Evolutionary conservation across 2,797 vertebrate genomes (phyloP).

Genomic region (Pangasius djambal): DNA sequence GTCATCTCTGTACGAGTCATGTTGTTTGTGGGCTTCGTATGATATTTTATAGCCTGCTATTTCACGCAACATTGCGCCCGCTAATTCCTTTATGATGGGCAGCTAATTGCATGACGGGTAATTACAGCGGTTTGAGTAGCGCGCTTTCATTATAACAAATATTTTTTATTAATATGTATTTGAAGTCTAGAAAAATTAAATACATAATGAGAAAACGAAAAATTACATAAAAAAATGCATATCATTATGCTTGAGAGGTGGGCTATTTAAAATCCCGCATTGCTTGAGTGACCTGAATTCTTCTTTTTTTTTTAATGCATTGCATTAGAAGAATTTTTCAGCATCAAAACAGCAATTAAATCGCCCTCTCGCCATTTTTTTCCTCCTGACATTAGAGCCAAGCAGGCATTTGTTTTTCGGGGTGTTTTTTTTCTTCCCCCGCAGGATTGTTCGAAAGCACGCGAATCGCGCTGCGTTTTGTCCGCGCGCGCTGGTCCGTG

Average conservation of each 20-base stretch:
- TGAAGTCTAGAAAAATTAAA: conserved; percentile 56
- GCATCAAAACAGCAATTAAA: conserved; percentile 51
- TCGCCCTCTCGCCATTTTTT: conserved; percentile 68
- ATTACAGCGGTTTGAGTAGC: conserved; percentile 81
- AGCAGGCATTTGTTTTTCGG: conserved; percentile 49
- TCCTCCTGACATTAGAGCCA: conserved; percentile 56
- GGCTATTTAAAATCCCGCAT: conserved; percentile 16
- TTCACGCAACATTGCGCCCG: conserved; percentile 87
- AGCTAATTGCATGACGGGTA: conserved; percentile 88
- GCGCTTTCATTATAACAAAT: conserved; percentile 70
- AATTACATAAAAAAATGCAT: conserved; percentile 24
- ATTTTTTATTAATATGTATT: conserved; percentile 73
- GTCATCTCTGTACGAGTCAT: conserved; percentile 52
- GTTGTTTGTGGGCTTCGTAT: conserved; percentile 4
- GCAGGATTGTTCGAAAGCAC: conserved; percentile 88
- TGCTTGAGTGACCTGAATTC: neutral
- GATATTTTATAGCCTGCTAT: conserved; percentile 84
- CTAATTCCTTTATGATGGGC: conserved; percentile 90
- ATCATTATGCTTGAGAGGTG: neutral
- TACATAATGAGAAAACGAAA: conserved; percentile 4
- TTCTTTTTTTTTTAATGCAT: neutral
- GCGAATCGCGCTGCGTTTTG: conserved; percentile 89
- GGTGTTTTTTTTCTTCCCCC: conserved; percentile 64
- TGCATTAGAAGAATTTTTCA: conserved; percentile 9
- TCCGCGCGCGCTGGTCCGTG: conserved; percentile 90